Percentiles rank a stretch among this genome's conserved stretches.
These are phyloP conservation scores for Ophonus ardosiacus DNA, from an alignment of 2,888 invertebrate species.

Conservation along the genomic window DNA sequence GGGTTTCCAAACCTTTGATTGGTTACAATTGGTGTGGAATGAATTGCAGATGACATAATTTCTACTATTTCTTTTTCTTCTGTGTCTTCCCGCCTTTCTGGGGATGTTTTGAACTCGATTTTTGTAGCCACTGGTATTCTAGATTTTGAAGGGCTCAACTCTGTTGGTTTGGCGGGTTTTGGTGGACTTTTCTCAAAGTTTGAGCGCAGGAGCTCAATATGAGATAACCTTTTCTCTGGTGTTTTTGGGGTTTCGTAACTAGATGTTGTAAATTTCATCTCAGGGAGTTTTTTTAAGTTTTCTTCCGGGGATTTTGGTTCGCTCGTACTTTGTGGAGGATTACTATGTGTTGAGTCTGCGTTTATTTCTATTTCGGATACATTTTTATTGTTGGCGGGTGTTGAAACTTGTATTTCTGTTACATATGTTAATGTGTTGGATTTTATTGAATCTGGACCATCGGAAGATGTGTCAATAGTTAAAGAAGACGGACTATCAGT, in stretches of 20 bases:
- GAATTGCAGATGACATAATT: conserved; percentile 73
- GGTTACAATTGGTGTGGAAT: conserved; percentile 71
- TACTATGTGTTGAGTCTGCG: conserved; percentile 65
- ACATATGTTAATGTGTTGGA: conserved; percentile 79
- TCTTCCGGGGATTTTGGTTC: conserved; percentile 69
- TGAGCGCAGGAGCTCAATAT: conserved; percentile 77
- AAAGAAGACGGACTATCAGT: conserved; percentile 70
- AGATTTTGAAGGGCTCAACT: conserved; percentile 76
- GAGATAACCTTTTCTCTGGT: conserved; percentile 80
- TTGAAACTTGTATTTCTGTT: conserved; percentile 85
- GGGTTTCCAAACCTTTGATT: conserved; percentile 68
- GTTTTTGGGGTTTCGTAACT: conserved; percentile 81
- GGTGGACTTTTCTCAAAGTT: conserved; percentile 74
- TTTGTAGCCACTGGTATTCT: conserved; percentile 74
- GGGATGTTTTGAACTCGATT: conserved; percentile 74
- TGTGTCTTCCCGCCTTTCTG: conserved; percentile 70
- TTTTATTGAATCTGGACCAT: conserved; percentile 68
- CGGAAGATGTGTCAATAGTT: conserved; percentile 69
- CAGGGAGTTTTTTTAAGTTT: conserved; percentile 75
- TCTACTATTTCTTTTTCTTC: conserved; percentile 73
- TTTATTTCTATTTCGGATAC: conserved; percentile 74
- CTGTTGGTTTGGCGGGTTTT: conserved; percentile 70
- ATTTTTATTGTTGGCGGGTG: conserved; percentile 75
- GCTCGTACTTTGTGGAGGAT: conserved; percentile 12
- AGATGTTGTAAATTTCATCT: conserved; percentile 81